Evolutionary conservation across 2,797 vertebrate species (phyloP), one percentile per base, ranked within the genome.

Genomic region (Takifugu ocellatus): DNA sequence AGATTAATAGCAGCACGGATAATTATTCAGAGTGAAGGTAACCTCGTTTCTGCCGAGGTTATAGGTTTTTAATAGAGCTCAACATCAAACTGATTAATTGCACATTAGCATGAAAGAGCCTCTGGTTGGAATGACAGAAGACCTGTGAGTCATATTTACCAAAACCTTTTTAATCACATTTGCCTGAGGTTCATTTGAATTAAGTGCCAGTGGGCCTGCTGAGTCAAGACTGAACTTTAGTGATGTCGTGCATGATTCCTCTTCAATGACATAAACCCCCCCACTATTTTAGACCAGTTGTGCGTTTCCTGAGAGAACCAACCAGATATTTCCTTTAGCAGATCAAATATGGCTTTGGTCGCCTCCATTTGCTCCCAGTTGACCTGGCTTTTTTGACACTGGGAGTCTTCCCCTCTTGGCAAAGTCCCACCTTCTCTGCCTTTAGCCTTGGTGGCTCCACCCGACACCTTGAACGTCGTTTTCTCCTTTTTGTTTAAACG

Each of bases 281-380:
- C 21, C 11, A 11, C 33, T 33, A 33, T 11, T 33, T 33, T 33
- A 33, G 31, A 9, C 8, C 5, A 8, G 33, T 12, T 11, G 10
- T 3, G 33, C 2, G 6, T 33, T 33, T 33, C 9, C 33, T 33
- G 33, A 33, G 33, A 54, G 51, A 78, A 88, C 89, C 49, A 75
- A 93, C 92, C 90, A 44, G 86, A 89, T 66, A 93, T 91, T 82
- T 92, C 92, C 68, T 91, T 92, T 59, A 93, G 71, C 45, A 93
- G 85, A 66, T 92, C 90, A 83, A 91, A 87, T 44, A 93, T 79
- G 63, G 86, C 91, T 84, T 91, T 91, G 45, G 86, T 88, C 0
- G 85, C 83, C 58, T 91, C 90, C 49, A 79, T 75, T 49, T 87
- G 83, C 68, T 87, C 89, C 85, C 73, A 63, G 57, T 58, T 81